Conservation (phyloP, 2,888 invertebrate genomes). For the Harpalus rufipes region DNA sequence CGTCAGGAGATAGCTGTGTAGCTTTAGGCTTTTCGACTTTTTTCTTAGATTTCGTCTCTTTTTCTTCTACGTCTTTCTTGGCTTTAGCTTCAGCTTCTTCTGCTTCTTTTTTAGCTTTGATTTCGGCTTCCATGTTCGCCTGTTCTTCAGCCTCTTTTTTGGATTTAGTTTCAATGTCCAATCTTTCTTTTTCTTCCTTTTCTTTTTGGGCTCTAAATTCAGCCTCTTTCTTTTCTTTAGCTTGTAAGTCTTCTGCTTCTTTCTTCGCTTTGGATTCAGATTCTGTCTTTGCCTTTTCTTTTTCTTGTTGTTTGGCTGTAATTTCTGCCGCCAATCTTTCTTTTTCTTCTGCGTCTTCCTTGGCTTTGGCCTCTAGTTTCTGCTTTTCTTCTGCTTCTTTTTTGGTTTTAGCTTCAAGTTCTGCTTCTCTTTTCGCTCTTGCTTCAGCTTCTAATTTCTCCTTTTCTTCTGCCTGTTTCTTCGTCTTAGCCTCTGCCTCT, state of each 20-base stretch:
- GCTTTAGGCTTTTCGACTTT: conserved; percentile 37
- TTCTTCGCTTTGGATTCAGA: conserved; percentile 70
- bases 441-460: neutral
- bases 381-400: conserved; percentile 55
- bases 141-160: conserved; percentile 75
- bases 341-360: conserved; percentile 69
- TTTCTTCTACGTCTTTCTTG: conserved; percentile 74
- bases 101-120: conserved; percentile 73
- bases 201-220: neutral
- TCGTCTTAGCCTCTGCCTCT: neutral
- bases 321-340: conserved; percentile 68
- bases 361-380: conserved; percentile 64
- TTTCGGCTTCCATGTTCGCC: conserved; percentile 18
- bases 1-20: neutral
- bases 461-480: neutral
- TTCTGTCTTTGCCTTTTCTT: conserved; percentile 72
- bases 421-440: conserved; percentile 57
- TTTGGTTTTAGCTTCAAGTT: conserved; percentile 65
- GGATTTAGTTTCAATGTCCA: conserved; percentile 59
- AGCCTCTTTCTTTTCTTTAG: conserved; percentile 53
- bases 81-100: conserved; percentile 74
- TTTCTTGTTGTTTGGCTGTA: neutral
- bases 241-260: conserved; percentile 68
- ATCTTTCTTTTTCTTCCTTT: conserved; percentile 68
- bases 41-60: conserved; percentile 70